Percentiles rank a stretch among this genome's conserved stretches.
Evolutionary conservation across 2,113 vertebrate genomes (phyloP).

Genomic region (Rissa tridactyla): DNA sequence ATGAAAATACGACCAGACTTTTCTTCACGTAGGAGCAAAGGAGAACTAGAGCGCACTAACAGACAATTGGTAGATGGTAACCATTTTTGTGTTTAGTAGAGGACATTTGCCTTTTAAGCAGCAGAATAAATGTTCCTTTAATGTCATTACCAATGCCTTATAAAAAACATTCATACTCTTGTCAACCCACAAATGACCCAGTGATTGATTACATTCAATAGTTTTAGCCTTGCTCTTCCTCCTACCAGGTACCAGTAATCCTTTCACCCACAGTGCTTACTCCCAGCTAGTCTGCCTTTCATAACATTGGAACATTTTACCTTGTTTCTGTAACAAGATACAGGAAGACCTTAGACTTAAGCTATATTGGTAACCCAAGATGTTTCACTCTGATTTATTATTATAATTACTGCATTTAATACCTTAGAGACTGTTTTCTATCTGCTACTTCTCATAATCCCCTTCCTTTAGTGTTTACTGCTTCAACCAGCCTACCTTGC

Average conservation of each 20-base stretch:
- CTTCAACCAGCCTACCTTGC: slow-evolving; percentile 9
- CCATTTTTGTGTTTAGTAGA: not conserved
- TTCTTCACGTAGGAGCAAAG: not conserved
- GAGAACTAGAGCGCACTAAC: not conserved
- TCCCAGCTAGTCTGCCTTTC: not conserved
- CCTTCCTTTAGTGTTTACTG: not conserved
- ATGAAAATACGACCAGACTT: not conserved
- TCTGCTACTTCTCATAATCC: slow-evolving; percentile 40
- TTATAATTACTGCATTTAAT: slow-evolving; percentile 19
- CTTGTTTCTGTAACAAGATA: slow-evolving; percentile 53
- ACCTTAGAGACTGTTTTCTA: slow-evolving; percentile 1
- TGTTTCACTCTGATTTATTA: slow-evolving; percentile 11
- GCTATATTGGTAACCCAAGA: not conserved
- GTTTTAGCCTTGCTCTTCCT: slow-evolving; percentile 45
- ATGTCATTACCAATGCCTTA: not conserved
- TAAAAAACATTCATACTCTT: not conserved
- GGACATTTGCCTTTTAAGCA: not conserved
- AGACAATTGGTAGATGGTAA: not conserved
- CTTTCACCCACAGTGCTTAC: not conserved
- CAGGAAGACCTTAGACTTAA: slow-evolving; percentile 1
- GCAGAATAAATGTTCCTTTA: not conserved
- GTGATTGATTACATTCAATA: not conserved
- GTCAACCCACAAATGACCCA: slow-evolving; percentile 21
- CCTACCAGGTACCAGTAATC: slow-evolving; percentile 47
- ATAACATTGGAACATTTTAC: slow-evolving; percentile 19